Conservation (phyloP, 2,113 vertebrate species). For the Centropristis striata region DNA sequence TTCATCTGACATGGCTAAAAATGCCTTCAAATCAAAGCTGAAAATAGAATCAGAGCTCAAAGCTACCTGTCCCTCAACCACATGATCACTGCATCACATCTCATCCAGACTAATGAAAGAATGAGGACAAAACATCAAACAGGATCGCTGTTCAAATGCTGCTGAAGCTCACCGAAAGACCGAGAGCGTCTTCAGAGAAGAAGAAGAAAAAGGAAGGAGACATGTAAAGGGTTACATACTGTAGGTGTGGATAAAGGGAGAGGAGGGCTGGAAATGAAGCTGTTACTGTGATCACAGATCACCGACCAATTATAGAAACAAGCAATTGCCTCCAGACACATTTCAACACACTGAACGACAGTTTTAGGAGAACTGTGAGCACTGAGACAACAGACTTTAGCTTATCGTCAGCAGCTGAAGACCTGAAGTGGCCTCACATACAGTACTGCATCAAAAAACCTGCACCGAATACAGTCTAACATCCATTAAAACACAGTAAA, state of each 20-base stretch:
- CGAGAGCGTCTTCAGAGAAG: constrained; percentile 33
- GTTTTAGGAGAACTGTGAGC: constrained; percentile 36
- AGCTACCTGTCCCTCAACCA: constrained; percentile 45
- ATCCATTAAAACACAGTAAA: constrained; percentile 5
- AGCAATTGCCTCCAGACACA: constrained; percentile 32
- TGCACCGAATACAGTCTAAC: background rate
- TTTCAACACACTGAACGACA: constrained; percentile 38
- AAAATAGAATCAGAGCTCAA: constrained; percentile 63
- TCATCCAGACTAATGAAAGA: constrained; percentile 61
- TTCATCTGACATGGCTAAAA: constrained; percentile 45
- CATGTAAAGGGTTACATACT: constrained; percentile 18
- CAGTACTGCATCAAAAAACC: constrained; percentile 6
- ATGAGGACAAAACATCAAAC: constrained; percentile 70
- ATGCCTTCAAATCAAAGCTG: constrained; percentile 48
- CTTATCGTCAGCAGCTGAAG: background rate
- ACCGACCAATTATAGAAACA: constrained; percentile 44
- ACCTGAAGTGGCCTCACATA: constrained; percentile 22
- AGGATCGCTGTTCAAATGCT: constrained; percentile 32
- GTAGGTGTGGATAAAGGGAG: constrained; percentile 49
- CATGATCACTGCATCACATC: constrained; percentile 32
- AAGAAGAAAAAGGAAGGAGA: constrained; percentile 28
- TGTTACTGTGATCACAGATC: constrained; percentile 56
- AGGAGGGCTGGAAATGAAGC: constrained; percentile 49
- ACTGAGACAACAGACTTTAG: background rate
- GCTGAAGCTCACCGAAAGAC: constrained; percentile 26